Evolutionary conservation across 92 coral and sea anemone species (phyloP), one percentile per base, ranked within the genome.

Genomic region (Bergia puertoricense): DNA sequence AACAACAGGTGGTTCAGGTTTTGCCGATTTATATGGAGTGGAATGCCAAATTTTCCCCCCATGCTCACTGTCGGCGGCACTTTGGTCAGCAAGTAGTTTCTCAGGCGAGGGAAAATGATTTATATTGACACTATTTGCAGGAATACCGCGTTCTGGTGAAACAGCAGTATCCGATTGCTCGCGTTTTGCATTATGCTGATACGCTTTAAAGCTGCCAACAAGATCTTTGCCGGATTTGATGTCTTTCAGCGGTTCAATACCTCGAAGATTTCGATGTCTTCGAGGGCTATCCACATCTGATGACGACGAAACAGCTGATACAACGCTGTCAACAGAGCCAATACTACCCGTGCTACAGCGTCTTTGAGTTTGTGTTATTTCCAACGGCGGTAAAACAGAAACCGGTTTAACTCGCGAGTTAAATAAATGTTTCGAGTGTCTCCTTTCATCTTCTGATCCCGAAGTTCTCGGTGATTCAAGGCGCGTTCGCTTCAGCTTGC

Each of bases 391-490:
- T 36, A 90, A 48, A 40, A 92, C 91, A 46, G 91, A 80, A 18
- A 36, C 68, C 8, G 93, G 94, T 20, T 93, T 91, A 39, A 74
- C 88, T 22, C 79, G 85, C 15, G 92, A 88, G 79, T 82, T 93
- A 41, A 79, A 50, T 48, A 85, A 86, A n/a, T 87, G 93, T 80
- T 93, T 95, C 37, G 88, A 89, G 75, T 48, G 62, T 38, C 81
- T 82, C 45, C 79, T 81, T 65, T 93, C 98, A 59, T 95, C 96
- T 83, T 95, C 98, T 9, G 98, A 95, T 46, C 98, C 98, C 8
- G 98, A 89, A 30, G 90, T 93, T 82, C 91, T 81, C 62, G 96
- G 93, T 15, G 98, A 95, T 71, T 95, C 96, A 48, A 88, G 80
- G 36, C 94, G 93, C 38, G 91, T 83, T 74, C 96, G 81, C 88